A percentile compares a stretch with the other conserved stretches of the same genome.
Evolutionary conservation across 2,113 vertebrate species (phyloP).

Genomic region (Jaculus jaculus): DNA sequence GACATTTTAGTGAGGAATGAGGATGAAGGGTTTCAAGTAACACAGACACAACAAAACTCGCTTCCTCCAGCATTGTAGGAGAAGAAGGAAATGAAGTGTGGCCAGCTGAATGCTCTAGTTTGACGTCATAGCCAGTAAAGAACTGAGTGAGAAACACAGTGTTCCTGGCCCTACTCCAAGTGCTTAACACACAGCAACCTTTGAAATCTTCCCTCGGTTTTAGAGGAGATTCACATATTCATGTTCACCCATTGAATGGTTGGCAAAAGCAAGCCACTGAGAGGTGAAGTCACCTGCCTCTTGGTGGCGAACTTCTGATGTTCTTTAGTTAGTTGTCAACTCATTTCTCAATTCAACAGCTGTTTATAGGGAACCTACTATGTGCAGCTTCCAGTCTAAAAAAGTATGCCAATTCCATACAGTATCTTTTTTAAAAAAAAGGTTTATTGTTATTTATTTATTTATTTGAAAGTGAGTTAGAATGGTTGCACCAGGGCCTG

Average conservation of each 20-base stretch:
- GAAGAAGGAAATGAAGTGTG: not conserved
- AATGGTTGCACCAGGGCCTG: too few relatives aligned
- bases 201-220: not conserved
- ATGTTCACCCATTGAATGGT: not conserved
- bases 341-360: not conserved
- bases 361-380: not conserved
- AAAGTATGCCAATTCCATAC: not conserved
- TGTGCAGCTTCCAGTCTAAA: not conserved
- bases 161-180: not conserved
- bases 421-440: not conserved
- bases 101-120: not conserved
- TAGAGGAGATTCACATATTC: not conserved
- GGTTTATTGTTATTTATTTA: too few relatives aligned
- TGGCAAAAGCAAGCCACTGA: not conserved
- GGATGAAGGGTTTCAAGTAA: not conserved
- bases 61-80: not conserved
- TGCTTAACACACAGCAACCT: not conserved
- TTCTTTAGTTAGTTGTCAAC: not conserved
- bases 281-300: not conserved
- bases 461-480: too few relatives aligned
- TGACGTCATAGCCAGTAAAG: not conserved
- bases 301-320: not conserved
- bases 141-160: not conserved
- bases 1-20: not conserved
- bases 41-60: not conserved